Conservation (phyloP, 2,113 vertebrate genomes). For the Bagarius yarrelli region DNA sequence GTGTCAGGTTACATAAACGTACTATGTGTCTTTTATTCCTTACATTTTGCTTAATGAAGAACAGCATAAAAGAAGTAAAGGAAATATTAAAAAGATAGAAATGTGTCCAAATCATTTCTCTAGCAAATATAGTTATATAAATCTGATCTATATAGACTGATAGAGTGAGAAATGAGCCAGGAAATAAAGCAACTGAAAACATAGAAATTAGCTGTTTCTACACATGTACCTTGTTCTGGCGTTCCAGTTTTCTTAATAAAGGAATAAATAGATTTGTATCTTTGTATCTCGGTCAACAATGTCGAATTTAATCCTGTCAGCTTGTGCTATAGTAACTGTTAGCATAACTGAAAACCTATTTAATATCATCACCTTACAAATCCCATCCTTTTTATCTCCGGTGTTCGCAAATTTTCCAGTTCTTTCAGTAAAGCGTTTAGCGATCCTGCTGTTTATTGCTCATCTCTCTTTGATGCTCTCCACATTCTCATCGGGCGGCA, state of each 20-base stretch:
- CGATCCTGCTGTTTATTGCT: background rate
- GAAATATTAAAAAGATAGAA: background rate
- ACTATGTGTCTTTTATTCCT: background rate
- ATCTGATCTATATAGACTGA: background rate
- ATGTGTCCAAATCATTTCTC: background rate
- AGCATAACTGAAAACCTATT: background rate
- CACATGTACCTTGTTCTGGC: background rate
- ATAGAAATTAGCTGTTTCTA: background rate
- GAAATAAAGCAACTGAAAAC: background rate
- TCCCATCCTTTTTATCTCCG: background rate
- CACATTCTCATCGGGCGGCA: conserved; percentile 39
- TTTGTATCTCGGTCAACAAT: too few species aligned
- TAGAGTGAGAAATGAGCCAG: background rate
- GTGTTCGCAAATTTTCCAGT: background rate
- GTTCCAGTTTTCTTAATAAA: background rate
- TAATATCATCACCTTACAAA: background rate
- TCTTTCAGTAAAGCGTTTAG: background rate
- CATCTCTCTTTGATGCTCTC: background rate
- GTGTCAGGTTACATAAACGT: background rate
- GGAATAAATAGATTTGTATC: too few species aligned
- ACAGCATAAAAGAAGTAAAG: background rate
- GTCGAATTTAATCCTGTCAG: background rate
- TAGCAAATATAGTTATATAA: background rate
- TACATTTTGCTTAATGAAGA: background rate
- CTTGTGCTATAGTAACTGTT: background rate